Evolutionary conservation across 2,797 vertebrate species (phyloP), one percentile per base, ranked within the genome.

Genomic region (Poecilia wingei): DNA sequence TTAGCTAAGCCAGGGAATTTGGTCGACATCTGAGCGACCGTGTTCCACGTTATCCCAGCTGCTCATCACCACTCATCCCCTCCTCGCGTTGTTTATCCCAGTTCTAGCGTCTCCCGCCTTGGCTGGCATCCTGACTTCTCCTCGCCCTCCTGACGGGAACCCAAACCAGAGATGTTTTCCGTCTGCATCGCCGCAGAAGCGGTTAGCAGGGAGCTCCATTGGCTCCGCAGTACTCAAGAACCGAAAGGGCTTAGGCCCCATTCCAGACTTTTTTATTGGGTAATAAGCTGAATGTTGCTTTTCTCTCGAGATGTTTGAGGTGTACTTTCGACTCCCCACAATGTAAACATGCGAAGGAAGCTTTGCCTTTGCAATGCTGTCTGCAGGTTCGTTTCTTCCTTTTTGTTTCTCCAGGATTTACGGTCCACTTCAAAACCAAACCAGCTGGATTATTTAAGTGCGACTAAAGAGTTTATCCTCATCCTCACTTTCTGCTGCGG

Each of bases 101-200:
- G 20, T 22, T 28, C 14, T 18, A 41, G 46, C 46, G 12, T 16
- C 68, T 6, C 46, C 25, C 49, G 1, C 41, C 28, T 45, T 66
- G 59, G 55, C 9, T 69, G 0, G 1, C 18, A 33, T 68, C 36
- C 70, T 47, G 75, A 12, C 74, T 55, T 39, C 25, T 0, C 39
- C 59, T 28, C 28, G 6, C 36, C 28, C 70, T 49, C 74, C 66
- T 9, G 74, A 69, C 9, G 68, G 61, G 53, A 86, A 82, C 49
- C 72, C 69, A 31, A 59, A 82, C 82, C 86, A 46, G 74, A 83
- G 49, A 87, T 84, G 87, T 90, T 90, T 91, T 85, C 86, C 72
- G 1, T 87, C 85, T 88, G 66, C 79, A 79, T 88, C 86, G 77
- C 80, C 6, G 66, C 51, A 82, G 84, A 79, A 51, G 88, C 1